Percentiles rank a stretch among this genome's conserved stretches.
These are phyloP conservation scores for Cephus rjabovi DNA, from an alignment of 2,888 invertebrate genomes.

Conservation along the genomic window DNA sequence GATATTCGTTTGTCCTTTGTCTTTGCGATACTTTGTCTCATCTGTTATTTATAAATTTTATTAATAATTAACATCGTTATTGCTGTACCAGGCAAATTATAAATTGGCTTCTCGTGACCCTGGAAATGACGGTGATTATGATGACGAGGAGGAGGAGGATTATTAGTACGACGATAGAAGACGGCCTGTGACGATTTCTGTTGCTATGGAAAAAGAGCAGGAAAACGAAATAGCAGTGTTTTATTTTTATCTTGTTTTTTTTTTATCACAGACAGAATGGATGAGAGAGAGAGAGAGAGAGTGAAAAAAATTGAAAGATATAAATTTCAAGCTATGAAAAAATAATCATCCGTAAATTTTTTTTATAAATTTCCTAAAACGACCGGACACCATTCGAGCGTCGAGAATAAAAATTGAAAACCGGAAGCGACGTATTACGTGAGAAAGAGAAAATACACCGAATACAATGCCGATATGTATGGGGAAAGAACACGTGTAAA, in stretches of 20 bases:
- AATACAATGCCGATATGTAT: conserved; percentile 12
- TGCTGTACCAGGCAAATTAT: no score
- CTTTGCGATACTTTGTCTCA: background rate
- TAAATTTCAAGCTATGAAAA: background rate
- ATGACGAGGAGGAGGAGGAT: background rate
- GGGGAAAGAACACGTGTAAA: conserved; percentile 50
- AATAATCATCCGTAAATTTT: background rate
- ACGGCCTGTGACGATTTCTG: background rate
- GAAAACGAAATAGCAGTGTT: conserved; percentile 5
- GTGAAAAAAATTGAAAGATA: background rate
- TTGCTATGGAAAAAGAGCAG: conserved; percentile 5
- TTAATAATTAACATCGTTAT: no score
- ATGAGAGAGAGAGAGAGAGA: background rate
- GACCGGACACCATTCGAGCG: conserved; percentile 28
- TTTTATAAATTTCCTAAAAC: background rate
- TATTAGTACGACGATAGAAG: background rate
- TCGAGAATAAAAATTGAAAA: background rate
- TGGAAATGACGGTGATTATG: background rate
- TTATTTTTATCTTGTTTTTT: conserved; percentile 15
- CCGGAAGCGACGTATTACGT: background rate
- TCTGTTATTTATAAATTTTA: no score
- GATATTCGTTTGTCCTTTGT: background rate
- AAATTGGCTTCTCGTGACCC: no score
- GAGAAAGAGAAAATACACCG: background rate
- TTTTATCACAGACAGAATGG: conserved; percentile 3